A percentile compares a stretch with the other conserved stretches of the same genome.
These are phyloP conservation scores for Aphidius colemani DNA, from an alignment of 2,888 invertebrate genomes.

Conservation along the genomic window DNA sequence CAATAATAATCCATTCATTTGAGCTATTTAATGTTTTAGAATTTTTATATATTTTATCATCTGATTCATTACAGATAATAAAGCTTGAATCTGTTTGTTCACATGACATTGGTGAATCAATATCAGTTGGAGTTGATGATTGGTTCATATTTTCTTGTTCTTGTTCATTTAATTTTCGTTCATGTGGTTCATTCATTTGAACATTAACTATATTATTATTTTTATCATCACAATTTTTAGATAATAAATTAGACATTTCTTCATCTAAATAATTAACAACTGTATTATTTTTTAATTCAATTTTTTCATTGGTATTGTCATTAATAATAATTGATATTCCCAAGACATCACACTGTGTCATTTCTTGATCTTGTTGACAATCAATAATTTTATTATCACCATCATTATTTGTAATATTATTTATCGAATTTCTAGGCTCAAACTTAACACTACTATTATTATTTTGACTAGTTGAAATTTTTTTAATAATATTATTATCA, in stretches of 20 bases:
- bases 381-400: conserved; percentile 27
- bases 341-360: conserved; percentile 26
- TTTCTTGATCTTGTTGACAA: conserved; percentile 35
- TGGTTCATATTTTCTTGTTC: conserved; percentile 32
- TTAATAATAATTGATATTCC: conserved; percentile 17
- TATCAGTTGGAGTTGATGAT: conserved; percentile 49
- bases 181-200: no score
- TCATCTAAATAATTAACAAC: background rate
- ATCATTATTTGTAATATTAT: conserved; percentile 20
- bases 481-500: conserved; percentile 16
- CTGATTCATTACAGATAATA: conserved; percentile 45
- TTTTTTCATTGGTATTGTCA: background rate
- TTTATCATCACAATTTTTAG: no score
- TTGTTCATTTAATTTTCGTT: no score
- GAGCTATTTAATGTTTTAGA: conserved; percentile 51
- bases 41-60: conserved; percentile 48
- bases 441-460: conserved; percentile 49
- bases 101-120: conserved; percentile 57
- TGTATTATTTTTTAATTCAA: background rate
- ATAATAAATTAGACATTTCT: background rate
- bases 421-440: conserved; percentile 37
- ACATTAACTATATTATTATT: no score
- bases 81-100: conserved; percentile 55
- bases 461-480: conserved; percentile 41
- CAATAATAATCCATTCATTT: conserved; percentile 53